Evolutionary conservation across 2,113 vertebrate genomes (phyloP), one percentile per base, ranked within the genome.

Genomic region (Tyrannus savana): DNA sequence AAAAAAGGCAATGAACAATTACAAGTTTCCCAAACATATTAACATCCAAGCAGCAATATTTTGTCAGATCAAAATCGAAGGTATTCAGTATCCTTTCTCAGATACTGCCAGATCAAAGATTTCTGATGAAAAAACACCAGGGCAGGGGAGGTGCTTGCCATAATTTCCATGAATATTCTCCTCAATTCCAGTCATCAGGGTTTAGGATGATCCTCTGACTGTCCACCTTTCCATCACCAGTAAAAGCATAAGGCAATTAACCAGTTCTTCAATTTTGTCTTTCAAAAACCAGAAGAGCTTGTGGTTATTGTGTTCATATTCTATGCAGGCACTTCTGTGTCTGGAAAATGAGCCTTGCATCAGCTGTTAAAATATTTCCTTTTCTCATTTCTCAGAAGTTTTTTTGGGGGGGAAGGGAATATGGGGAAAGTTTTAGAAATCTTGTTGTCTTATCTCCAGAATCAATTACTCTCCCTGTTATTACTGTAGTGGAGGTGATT

Each of bases 61-160:
- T 23, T 59, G 9, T 73, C 72, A 64, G 30, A 50, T 50, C 12
- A 39, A 52, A 83, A 58, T 64, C 12, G 8, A 74, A 33, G 28
- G 15, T 73, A 53, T 28, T 88, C 37, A 31, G 6, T 58, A 33
- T 77, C 25, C 22, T 62, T 89, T 83, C 24, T 86, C 30, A 47
- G 56, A 50, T 68, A 59, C 12, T 85, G 22, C 17, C 31, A 79
- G 31, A 56, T 79, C 25, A 90, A 83, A 76, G 11, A 28, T 31
- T 33, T 41, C 24, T 46, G 41, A 23, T 80, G 27, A 91, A 94
- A 83, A 77, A 89, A 24, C 24, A 58, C 2, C 4, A 4, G 13
- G 22, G 1, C 13, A 81, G 17, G 3, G 7, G 15, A 77, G 6
- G 22, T 15, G 19, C 4, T 17, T 2, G 0, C 9, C 6, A 46